A percentile compares a stretch with the other conserved stretches of the same genome.
Conservation (phyloP, 2,797 vertebrate genomes). For the Serranus cabrilla region DNA sequence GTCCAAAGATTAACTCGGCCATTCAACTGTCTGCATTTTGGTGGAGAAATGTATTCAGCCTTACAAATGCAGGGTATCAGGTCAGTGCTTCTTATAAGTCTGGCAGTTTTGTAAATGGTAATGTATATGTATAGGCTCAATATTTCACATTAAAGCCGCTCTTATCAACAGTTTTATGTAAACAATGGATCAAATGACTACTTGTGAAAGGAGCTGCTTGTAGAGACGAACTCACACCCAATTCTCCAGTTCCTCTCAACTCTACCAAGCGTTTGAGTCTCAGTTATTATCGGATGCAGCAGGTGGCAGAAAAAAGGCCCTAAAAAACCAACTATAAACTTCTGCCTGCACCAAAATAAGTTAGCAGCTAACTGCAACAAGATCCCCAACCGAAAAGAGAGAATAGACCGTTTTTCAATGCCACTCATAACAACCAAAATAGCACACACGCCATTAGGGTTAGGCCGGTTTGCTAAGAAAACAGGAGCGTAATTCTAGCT, state of each 20-base stretch:
- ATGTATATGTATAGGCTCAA: constrained; percentile 5
- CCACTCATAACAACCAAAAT: no score
- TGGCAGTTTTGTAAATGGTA: constrained; percentile 22
- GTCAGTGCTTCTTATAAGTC: constrained; percentile 23
- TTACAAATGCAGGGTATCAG: constrained; percentile 35
- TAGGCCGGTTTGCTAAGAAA: no score
- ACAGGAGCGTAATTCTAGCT: no score
- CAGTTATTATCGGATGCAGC: not conserved
- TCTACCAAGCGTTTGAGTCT: no score
- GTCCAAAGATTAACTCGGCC: constrained; percentile 53
- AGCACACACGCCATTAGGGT: no score
- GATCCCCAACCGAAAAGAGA: no score
- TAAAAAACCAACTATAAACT: not conserved
- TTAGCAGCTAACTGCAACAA: no score
- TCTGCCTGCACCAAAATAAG: not conserved
- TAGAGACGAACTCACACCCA: not conserved
- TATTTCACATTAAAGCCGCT: constrained; percentile 20
- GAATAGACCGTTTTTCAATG: no score
- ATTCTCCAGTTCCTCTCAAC: not conserved
- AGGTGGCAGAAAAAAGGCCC: not conserved
- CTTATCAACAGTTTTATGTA: not conserved
- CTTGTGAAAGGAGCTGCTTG: constrained; percentile 5
- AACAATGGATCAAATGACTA: constrained; percentile 2
- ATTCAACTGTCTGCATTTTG: constrained; percentile 47
- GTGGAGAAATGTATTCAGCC: constrained; percentile 29